These are phyloP conservation scores for Sebastolobus altivelis DNA, from an alignment of 2,797 vertebrate species.

Conservation along the genomic window DNA sequence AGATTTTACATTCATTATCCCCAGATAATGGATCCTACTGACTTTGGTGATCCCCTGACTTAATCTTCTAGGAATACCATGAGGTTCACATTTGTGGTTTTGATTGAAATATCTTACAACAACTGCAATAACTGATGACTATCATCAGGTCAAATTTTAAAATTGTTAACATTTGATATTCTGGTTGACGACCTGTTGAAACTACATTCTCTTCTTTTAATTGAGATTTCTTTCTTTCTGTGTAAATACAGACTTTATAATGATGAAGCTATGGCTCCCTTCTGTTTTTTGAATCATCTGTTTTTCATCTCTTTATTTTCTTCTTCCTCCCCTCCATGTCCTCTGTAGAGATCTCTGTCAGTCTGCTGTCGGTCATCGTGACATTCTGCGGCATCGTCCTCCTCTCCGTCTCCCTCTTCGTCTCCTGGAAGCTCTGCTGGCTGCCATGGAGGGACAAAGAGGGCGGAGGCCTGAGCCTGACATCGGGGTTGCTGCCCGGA, in stretches of 20 bases:
- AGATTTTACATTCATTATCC: background rate
- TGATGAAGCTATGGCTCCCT: background rate
- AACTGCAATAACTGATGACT: background rate
- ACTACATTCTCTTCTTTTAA: background rate
- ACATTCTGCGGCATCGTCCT: constrained; percentile 95
- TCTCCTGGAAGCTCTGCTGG: constrained; percentile 97
- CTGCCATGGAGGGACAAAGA: constrained; percentile 94
- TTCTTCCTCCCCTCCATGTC: background rate
- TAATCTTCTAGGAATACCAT: background rate
- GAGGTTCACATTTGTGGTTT: background rate
- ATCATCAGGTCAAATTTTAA: background rate
- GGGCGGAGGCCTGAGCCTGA: constrained; percentile 88
- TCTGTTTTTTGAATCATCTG: background rate
- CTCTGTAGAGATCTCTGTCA: constrained; percentile 92
- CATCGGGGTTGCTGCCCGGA: constrained; percentile 87
- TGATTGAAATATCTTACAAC: background rate
- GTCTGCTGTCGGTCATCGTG: constrained; percentile 94
- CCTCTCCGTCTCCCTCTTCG: constrained; percentile 94
- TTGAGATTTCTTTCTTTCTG: background rate
- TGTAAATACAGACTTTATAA: background rate
- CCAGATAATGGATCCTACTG: background rate
- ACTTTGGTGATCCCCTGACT: background rate
- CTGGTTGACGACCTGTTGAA: background rate
- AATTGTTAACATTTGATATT: background rate
- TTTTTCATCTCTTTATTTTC: background rate